Evolutionary conservation across 1,140 invertebrate genomes (phyloP).

Genomic region (Ostrea denselamellosa): DNA sequence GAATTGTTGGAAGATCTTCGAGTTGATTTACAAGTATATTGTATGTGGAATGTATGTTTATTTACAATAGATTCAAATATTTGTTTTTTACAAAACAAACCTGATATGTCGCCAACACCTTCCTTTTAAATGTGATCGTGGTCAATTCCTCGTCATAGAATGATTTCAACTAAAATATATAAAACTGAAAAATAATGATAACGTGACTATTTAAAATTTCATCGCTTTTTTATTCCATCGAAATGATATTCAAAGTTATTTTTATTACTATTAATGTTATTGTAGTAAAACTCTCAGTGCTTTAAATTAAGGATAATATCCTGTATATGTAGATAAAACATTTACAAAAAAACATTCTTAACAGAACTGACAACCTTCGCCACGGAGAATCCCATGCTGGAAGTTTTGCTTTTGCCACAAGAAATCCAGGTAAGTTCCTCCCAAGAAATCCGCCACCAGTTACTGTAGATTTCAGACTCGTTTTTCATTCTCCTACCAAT

Average conservation of each 20-base stretch:
- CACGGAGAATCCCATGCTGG: neutral
- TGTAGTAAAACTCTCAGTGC: too few relatives aligned
- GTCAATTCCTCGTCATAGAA: neutral
- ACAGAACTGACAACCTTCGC: neutral
- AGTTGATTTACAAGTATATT: too few relatives aligned
- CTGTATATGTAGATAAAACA: too few relatives aligned
- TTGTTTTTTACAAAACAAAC: neutral
- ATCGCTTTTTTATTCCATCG: too few relatives aligned
- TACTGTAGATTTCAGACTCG: constrained; percentile 44
- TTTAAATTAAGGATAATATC: too few relatives aligned
- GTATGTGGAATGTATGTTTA: too few relatives aligned
- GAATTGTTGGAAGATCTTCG: too few relatives aligned
- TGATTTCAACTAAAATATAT: neutral
- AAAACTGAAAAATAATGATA: neutral
- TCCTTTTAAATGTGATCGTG: neutral
- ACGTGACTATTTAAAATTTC: too few relatives aligned
- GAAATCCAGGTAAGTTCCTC: constrained; percentile 16
- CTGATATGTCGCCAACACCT: neutral
- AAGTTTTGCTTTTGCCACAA: neutral
- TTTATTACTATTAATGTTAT: too few relatives aligned
- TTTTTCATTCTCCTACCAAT: constrained; percentile 46
- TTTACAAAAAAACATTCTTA: too few relatives aligned
- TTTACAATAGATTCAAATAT: too few relatives aligned
- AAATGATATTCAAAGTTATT: too few relatives aligned
- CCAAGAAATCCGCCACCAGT: constrained; percentile 49